phyloP scores from a whole-genome alignment of 2,888 invertebrate genomes.

The Anoncus sp. region DNA sequence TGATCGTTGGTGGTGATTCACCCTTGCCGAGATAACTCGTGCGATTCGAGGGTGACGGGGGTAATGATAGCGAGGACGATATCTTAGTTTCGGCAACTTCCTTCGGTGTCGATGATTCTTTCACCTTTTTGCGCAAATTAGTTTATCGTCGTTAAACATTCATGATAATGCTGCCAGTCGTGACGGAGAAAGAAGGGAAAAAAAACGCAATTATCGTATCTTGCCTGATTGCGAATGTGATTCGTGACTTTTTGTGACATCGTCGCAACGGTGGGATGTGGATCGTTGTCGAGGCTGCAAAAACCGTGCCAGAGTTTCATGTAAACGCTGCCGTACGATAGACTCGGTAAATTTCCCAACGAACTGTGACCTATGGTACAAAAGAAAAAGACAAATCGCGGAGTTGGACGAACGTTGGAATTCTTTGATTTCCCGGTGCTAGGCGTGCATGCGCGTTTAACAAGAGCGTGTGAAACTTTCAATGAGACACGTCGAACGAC shows the following conservation, averaged over 20 bases:
- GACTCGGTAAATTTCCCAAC: constrained; percentile 84
- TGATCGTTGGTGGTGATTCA: constrained; percentile 85
- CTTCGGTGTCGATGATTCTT: constrained; percentile 82
- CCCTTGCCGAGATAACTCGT: constrained; percentile 84
- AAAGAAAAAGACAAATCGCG: background rate
- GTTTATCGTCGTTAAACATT: background rate
- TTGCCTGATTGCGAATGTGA: constrained; percentile 90
- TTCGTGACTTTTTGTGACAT: constrained; percentile 92
- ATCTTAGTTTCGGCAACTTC: constrained; percentile 82
- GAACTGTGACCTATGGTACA: constrained; percentile 78
- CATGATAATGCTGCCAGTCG: background rate
- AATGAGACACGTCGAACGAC: constrained; percentile 11
- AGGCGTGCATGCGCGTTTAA: background rate
- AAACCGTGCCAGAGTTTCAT: constrained; percentile 95
- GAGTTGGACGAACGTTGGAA: too few species aligned
- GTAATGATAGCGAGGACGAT: constrained; percentile 84
- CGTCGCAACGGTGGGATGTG: constrained; percentile 92
- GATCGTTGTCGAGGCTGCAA: constrained; percentile 92
- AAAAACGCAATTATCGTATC: background rate
- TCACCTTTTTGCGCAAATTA: constrained; percentile 74
- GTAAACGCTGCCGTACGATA: constrained; percentile 91
- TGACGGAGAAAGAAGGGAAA: background rate
- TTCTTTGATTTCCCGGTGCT: too few species aligned
- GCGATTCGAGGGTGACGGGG: constrained; percentile 86
- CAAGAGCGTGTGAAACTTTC: constrained; percentile 14